A percentile compares a stretch with the other conserved stretches of the same genome.
Evolutionary conservation across 1,140 invertebrate species (phyloP).

Genomic region (Gryllus bimaculatus): DNA sequence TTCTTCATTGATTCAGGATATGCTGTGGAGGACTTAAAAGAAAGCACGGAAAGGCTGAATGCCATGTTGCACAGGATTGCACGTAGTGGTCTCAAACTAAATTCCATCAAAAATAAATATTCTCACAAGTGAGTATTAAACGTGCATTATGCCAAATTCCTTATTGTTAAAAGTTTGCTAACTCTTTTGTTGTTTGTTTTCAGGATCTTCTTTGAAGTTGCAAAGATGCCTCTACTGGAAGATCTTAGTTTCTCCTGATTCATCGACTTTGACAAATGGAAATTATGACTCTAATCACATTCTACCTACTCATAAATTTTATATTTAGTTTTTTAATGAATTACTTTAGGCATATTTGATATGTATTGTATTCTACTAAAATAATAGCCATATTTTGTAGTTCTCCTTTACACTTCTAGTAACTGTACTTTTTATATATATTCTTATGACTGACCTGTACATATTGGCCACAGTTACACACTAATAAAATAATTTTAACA

Average conservation of each 20-base stretch:
- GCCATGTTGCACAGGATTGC: constrained; percentile 62
- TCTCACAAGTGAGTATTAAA: constrained; percentile 69
- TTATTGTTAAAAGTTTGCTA: not conserved
- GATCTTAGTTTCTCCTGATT: constrained; percentile 14
- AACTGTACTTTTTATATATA: not conserved
- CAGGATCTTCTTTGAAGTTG: constrained; percentile 79
- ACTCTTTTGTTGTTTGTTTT: constrained; percentile 30
- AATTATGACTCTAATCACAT: not conserved
- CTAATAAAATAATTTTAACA: no score
- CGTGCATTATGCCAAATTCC: not conserved
- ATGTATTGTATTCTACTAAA: not conserved
- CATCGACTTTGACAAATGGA: not conserved
- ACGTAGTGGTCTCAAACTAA: constrained; percentile 55
- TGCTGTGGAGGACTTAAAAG: constrained; percentile 59
- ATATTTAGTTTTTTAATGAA: not conserved
- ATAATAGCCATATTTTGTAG: not conserved
- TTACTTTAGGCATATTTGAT: not conserved
- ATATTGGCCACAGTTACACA: not conserved
- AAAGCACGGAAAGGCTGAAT: constrained; percentile 64
- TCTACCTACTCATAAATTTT: not conserved
- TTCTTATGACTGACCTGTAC: not conserved
- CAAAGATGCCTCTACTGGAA: constrained; percentile 52
- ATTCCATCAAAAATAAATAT: constrained; percentile 85
- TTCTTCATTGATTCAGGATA: constrained; percentile 38
- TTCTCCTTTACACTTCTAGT: not conserved